Base-by-base conservation (phyloP, 2,113 vertebrate species). In the Thamnophis sirtalis region DNA sequence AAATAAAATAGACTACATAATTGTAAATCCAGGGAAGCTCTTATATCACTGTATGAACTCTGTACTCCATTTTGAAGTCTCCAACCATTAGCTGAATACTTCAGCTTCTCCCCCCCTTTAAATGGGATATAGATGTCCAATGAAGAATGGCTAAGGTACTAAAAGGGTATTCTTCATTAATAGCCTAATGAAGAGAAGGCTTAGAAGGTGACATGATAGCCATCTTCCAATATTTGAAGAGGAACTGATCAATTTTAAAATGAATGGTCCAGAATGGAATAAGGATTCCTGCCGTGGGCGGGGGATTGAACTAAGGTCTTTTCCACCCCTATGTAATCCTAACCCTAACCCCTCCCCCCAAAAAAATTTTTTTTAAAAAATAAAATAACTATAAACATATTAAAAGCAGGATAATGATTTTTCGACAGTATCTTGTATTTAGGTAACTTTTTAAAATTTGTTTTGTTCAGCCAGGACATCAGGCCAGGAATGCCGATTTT, bases 401-500 rank as follows among this genome's bases (percentile, higher is more conserved):
- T 68, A 4, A 68, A 68, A 68, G 28, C 28, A 68, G 63, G 28
- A n/a, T n/a, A 73, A 73, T 73, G 13, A 13, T 33, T 73, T 58
- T 73, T 73, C 15, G 63, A 73, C 63, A 73, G 10, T 13, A 73
- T 73, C 63, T 73, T 73, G 63, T 33, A 73, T 5, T 73, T 73
- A 33, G n/a, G 13, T 24, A 1, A 28, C 91, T 53, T 1, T 22
- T 68, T 93, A 11, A n/a, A 38, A 91, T 51, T 3, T 13, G 89
- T 58, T 11, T 85, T 49, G 55, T 28, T 88, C 84, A 99, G 99
- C 24, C 96, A 98, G 95, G 99, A 99, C 60, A 95, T 99, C 73
- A 98, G 98, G 92, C 99, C 99, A 19, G 99, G 99, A 1, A 93
- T 99, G 93, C 98, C 97, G 73, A 98, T 99, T 98, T 96, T 98